phyloP scores from a whole-genome alignment of 2,797 vertebrate species.

The Dendrocincla fuliginosa region DNA sequence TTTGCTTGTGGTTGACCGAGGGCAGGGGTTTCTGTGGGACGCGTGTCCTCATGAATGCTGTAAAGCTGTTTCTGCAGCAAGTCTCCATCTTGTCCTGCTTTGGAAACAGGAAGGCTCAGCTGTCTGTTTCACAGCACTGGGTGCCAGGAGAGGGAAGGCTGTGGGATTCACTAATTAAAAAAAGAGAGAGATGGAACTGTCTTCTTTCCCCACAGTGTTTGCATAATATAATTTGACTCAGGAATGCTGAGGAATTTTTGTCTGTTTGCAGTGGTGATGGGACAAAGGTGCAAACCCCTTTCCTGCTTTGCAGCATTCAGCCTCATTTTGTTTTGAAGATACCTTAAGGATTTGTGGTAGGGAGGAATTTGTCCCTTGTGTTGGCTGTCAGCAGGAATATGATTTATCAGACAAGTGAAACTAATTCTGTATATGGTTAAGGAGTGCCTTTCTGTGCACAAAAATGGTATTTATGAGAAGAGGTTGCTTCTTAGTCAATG shows the following conservation, averaged over 20 bases:
- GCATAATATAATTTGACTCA: neutral
- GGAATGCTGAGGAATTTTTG: neutral
- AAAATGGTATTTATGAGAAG: conserved; percentile 10
- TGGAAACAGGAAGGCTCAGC: neutral
- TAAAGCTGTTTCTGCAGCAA: neutral
- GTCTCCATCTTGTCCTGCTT: neutral
- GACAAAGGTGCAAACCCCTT: neutral
- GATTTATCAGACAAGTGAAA: conserved; percentile 17
- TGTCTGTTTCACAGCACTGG: neutral
- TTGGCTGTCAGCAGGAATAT: neutral
- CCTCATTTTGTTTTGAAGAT: neutral
- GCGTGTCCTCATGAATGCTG: fast-evolving
- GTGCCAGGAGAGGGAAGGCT: neutral
- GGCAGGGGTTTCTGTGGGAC: neutral
- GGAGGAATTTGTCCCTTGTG: neutral
- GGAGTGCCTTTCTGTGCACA: conserved; percentile 3
- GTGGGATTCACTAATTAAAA: neutral
- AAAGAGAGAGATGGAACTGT: neutral
- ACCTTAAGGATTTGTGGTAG: neutral
- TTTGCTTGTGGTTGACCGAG: neutral
- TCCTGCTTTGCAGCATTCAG: neutral
- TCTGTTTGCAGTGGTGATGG: neutral
- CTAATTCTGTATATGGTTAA: neutral
- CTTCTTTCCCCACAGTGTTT: neutral
- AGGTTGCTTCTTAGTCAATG: neutral